Conservation (phyloP, 2,888 invertebrate species). For the Dolomedes plantarius region DNA sequence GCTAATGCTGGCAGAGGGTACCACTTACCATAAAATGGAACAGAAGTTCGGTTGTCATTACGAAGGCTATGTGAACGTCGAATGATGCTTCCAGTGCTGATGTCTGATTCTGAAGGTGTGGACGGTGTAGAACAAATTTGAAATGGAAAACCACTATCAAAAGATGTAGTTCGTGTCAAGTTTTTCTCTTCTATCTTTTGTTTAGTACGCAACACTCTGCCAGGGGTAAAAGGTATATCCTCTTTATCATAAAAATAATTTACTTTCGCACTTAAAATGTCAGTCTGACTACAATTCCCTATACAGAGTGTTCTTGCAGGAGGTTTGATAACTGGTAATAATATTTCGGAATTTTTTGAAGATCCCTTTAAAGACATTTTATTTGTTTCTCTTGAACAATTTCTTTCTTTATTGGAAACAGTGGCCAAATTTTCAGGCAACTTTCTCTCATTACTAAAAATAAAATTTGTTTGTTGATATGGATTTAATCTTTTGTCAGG, state of each 20-base stretch:
- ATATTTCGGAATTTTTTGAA: conserved; percentile 19
- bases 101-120: conserved; percentile 39
- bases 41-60: conserved; percentile 49
- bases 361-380: conserved; percentile 26
- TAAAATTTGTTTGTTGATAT: conserved; percentile 17
- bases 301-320: conserved; percentile 6
- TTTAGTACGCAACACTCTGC: conserved; percentile 81
- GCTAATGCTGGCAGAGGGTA: conserved; percentile 67
- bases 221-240: conserved; percentile 83
- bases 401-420: conserved; percentile 20
- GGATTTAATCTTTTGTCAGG: conserved; percentile 19
- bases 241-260: conserved; percentile 79
- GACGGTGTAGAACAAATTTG: conserved; percentile 60
- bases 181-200: conserved; percentile 81
- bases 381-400: conserved; percentile 8
- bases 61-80: conserved; percentile 64
- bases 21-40: conserved; percentile 61
- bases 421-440: background rate
- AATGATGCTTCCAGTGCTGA: conserved; percentile 34
- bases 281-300: conserved; percentile 16
- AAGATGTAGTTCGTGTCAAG: conserved; percentile 73
- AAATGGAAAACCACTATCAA: conserved; percentile 72
- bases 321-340: background rate
- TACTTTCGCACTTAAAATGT: conserved; percentile 15
- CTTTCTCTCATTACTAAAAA: conserved; percentile 21